phyloP scores from a whole-genome alignment of 2,113 vertebrate species.

The Xenotilapia flavipinnis region DNA sequence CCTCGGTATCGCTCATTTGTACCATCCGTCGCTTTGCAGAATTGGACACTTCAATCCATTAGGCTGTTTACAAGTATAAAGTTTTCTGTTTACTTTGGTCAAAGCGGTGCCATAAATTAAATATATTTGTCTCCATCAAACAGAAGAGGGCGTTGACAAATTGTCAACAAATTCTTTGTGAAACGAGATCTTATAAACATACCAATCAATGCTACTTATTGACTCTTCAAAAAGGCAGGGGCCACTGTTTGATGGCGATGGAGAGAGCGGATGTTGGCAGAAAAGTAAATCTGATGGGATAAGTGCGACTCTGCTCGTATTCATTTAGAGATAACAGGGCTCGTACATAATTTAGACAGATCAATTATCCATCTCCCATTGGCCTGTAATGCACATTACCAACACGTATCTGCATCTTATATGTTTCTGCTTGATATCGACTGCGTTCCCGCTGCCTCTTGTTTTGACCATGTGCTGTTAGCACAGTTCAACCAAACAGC shows the following conservation, averaged over 20 bases:
- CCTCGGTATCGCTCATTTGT: slow-evolving; percentile 38
- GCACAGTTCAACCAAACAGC: not conserved
- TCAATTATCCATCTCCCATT: not conserved
- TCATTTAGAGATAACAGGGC: not conserved
- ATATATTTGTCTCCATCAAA: slow-evolving; percentile 50
- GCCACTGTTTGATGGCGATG: not conserved
- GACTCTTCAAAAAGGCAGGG: slow-evolving; percentile 2
- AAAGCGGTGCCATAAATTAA: slow-evolving; percentile 35
- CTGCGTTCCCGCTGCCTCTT: not conserved
- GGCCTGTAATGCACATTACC: not conserved
- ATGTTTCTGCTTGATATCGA: not conserved
- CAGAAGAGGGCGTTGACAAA: slow-evolving; percentile 13
- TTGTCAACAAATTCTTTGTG: slow-evolving; percentile 25
- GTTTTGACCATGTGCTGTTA: not conserved
- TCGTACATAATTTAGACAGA: not conserved
- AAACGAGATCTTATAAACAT: not conserved
- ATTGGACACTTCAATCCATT: slow-evolving; percentile 52
- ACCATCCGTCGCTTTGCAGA: slow-evolving; percentile 13
- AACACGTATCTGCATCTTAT: not conserved
- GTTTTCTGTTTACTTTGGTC: slow-evolving; percentile 40
- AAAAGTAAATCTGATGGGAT: not conserved
- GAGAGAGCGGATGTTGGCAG: not conserved
- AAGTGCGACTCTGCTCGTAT: not conserved
- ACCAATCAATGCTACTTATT: slow-evolving; percentile 29
- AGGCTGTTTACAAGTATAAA: slow-evolving; percentile 45